A percentile compares a stretch with the other conserved stretches of the same genome.
Evolutionary conservation across 2,888 invertebrate genomes (phyloP).

Genomic region (Lasioglossum pauxillum): DNA sequence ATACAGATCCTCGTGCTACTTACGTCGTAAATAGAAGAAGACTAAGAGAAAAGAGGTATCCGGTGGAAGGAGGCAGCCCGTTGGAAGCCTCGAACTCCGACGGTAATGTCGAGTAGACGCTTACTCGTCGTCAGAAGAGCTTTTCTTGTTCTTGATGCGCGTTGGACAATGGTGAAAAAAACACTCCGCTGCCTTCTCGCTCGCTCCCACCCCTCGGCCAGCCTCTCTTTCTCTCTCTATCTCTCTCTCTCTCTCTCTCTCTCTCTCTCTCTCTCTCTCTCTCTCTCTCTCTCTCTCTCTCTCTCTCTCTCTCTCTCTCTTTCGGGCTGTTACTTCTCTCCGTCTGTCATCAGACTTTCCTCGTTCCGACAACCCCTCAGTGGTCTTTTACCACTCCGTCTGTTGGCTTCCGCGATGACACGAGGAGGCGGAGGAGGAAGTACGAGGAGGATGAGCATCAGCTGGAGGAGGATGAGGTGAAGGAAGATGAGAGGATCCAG

Average conservation of each 20-base stretch:
- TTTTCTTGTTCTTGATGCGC: constrained; percentile 81
- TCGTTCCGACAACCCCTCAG: constrained; percentile 60
- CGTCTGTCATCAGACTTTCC: constrained; percentile 36
- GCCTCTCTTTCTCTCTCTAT: constrained; percentile 43
- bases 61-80: constrained; percentile 64
- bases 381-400: constrained; percentile 59
- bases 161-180: constrained; percentile 81
- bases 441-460: constrained; percentile 21
- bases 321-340: constrained; percentile 41
- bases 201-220: constrained; percentile 7
- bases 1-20: constrained; percentile 74
- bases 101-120: constrained; percentile 71
- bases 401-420: constrained; percentile 63
- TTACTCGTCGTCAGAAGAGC: constrained; percentile 76
- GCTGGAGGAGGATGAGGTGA: neutral
- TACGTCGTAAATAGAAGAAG: constrained; percentile 77
- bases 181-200: constrained; percentile 68
- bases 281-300: constrained; percentile 47
- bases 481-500: constrained; percentile 43
- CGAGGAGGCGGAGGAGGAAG: constrained; percentile 36
- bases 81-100: constrained; percentile 65
- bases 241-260: constrained; percentile 48
- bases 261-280: constrained; percentile 42
- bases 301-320: constrained; percentile 44
- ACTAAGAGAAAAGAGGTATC: constrained; percentile 70